A percentile compares a stretch with the other conserved stretches of the same genome.
Evolutionary conservation across 23 tunicate genomes (phyloP).

Genomic region (Ciona savignyi): DNA sequence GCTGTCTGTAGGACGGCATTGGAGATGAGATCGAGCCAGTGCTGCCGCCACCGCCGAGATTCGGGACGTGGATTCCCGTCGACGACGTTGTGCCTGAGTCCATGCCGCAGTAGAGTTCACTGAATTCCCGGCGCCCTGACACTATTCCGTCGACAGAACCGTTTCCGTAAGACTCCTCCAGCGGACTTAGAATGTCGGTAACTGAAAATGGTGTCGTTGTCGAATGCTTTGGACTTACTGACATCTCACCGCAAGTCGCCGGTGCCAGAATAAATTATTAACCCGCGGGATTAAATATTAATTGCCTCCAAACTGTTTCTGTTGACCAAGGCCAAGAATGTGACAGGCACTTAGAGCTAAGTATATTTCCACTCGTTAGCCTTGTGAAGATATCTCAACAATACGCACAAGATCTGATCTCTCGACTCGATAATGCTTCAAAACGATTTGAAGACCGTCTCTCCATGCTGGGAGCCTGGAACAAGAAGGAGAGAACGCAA

Average conservation of each 20-base stretch:
- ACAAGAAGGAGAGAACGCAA: no score
- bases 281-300: neutral
- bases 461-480: neutral
- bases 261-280: neutral
- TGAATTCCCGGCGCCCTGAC: slow-evolving; percentile 3
- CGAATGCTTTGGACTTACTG: slow-evolving; percentile 77
- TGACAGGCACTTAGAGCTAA: neutral
- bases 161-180: slow-evolving; percentile 58
- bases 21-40: slow-evolving; percentile 85
- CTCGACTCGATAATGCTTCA: neutral
- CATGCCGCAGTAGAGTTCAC: slow-evolving; percentile 13
- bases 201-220: slow-evolving; percentile 92
- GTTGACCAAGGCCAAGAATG: neutral
- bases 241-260: slow-evolving; percentile 43
- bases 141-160: slow-evolving; percentile 13
- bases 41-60: slow-evolving; percentile 46
- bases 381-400: neutral
- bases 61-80: slow-evolving; percentile 66
- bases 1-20: slow-evolving; percentile 66
- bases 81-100: slow-evolving; percentile 18
- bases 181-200: slow-evolving; percentile 76
- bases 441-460: neutral
- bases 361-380: slow-evolving; percentile 1
- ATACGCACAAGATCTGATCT: neutral
- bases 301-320: neutral